Conservation (phyloP, 2,113 vertebrate species). For the Strix uralensis region DNA sequence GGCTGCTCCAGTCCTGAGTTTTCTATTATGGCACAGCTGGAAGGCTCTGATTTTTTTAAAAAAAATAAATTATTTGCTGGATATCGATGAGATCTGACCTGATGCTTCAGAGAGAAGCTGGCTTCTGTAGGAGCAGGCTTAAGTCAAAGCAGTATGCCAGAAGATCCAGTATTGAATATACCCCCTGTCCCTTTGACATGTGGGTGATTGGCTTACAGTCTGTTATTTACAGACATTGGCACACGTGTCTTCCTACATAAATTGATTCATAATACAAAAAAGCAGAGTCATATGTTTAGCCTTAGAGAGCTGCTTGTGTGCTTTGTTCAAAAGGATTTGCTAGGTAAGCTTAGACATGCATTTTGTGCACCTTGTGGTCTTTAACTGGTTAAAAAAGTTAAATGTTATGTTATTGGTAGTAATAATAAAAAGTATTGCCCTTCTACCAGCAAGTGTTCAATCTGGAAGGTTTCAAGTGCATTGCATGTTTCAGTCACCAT, state of each 20-base stretch:
- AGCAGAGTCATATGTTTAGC: background rate
- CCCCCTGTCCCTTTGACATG: accelerated
- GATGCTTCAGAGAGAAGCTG: background rate
- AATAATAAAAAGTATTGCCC: accelerated
- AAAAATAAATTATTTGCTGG: accelerated
- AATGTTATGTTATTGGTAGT: no score
- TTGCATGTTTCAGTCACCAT: background rate
- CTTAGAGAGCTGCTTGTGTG: background rate
- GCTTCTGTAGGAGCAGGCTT: background rate
- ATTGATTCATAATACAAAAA: accelerated
- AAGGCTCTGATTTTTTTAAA: background rate
- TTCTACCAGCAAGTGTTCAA: accelerated
- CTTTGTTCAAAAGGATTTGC: background rate
- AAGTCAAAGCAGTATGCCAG: background rate
- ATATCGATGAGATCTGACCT: accelerated
- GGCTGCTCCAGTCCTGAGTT: background rate
- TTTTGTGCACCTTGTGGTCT: background rate
- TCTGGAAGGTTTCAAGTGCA: background rate
- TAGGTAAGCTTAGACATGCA: accelerated
- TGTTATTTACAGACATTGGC: background rate
- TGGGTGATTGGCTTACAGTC: background rate
- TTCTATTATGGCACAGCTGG: no score
- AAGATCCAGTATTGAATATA: background rate
- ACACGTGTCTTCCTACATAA: background rate
- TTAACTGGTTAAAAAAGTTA: background rate